These are phyloP conservation scores for Catharus bicknelli DNA, from an alignment of 2,113 vertebrate genomes.

Conservation along the genomic window DNA sequence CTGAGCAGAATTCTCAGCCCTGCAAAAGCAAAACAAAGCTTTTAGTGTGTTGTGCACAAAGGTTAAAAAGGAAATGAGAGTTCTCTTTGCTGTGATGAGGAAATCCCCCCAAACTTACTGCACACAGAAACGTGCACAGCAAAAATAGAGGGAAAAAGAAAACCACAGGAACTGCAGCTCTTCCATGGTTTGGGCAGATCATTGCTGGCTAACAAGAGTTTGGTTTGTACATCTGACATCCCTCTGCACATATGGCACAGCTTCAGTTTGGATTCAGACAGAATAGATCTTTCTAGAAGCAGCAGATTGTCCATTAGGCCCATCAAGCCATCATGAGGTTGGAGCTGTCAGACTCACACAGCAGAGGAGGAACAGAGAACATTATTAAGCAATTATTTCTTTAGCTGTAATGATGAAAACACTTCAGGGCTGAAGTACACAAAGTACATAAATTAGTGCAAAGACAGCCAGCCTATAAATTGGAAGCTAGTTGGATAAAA, in stretches of 20 bases:
- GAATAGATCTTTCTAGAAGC: background rate
- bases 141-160: background rate
- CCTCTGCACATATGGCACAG: background rate
- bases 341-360: background rate
- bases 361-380: background rate
- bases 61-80: background rate
- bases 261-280: background rate
- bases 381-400: background rate
- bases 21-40: background rate
- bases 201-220: background rate
- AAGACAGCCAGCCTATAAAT: background rate
- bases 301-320: background rate
- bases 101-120: background rate
- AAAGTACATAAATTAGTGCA: background rate
- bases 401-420: background rate
- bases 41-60: background rate
- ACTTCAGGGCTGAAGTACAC: background rate
- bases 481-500: background rate
- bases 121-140: rapidly evolving
- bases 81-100: background rate
- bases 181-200: background rate
- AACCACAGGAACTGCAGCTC: background rate
- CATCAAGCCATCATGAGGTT: background rate
- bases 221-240: background rate
- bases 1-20: background rate